Base-by-base conservation (phyloP, 2,113 vertebrate species). In the Morone chrysops region DNA sequence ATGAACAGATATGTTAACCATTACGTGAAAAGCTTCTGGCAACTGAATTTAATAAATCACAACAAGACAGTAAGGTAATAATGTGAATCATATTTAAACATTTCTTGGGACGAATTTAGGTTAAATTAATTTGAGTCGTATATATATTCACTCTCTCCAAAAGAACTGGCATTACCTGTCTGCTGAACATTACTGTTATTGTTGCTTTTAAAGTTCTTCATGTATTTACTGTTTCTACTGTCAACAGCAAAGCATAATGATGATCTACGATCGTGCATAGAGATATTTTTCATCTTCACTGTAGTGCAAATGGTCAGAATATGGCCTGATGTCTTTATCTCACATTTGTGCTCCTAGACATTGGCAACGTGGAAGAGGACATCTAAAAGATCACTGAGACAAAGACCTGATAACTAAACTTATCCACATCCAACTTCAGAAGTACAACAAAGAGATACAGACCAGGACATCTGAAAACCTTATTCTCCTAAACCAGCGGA, bases 21-120 rank as follows among this genome's bases (percentile, higher is more conserved):
- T 17, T 74, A 62, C 74, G 43, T 75, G 13, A 72, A 75, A 83
- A 84, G 57, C 8, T 61, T 45, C 14, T 82, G 25, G 20, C 59
- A 38, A 13, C 38, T 59, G 8, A 51, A 43, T 11, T 13, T 16
- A 31, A 31, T 31, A 3, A 14, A 47, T 61, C 40, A 73, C 41
- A 57, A n/a, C 13, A 61, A 51, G 13, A 56, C 13, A 31, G 13
- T 16, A 12, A 48, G 48, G 5, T 40, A 60, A 20, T 47, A 16
- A 70, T 47, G 53, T 45, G 47, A 20, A 41, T 72, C 54, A 31
- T 9, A 70, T 16, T 20, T 36, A 6, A 71, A 57, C 5, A 13
- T 36, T 65, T 65, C 3, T 43, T 65, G 8, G 12, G 36, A 54
- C 56, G 10, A 16, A 68, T 57, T 53, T 45, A 25, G 60, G 10